These are phyloP conservation scores for Drosophila paulistorum DNA, from an alignment of 1,140 invertebrate genomes.

Conservation along the genomic window DNA sequence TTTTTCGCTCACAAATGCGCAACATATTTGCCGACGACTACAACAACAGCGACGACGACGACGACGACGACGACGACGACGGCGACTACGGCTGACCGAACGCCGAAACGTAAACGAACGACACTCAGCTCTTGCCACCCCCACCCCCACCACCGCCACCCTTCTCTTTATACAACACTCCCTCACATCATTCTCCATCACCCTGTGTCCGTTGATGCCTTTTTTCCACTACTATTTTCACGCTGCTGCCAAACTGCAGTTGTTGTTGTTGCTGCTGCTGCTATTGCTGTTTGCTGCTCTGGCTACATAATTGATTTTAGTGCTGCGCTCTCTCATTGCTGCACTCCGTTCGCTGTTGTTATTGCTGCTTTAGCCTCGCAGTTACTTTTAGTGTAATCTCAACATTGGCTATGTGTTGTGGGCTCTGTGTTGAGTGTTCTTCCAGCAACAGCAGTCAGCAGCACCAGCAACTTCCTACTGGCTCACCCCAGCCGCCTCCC, in stretches of 20 bases:
- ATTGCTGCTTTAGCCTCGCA: constrained; percentile 46
- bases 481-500: background rate
- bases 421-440: constrained; percentile 51
- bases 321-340: constrained; percentile 68
- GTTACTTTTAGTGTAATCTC: constrained; percentile 79
- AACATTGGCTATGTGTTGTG: constrained; percentile 59
- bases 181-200: constrained; percentile 42
- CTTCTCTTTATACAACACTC: too few relatives aligned
- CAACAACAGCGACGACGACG: constrained; percentile 21
- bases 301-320: constrained; percentile 81
- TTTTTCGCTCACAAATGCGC: constrained; percentile 60
- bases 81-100: constrained; percentile 37
- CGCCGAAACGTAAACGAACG: constrained; percentile 37
- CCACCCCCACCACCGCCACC: background rate
- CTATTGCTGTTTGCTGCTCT: constrained; percentile 60
- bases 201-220: constrained; percentile 21
- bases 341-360: constrained; percentile 35
- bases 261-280: constrained; percentile 44
- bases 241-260: constrained; percentile 49
- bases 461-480: constrained; percentile 57
- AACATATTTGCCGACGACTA: constrained; percentile 72
- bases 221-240: constrained; percentile 77
- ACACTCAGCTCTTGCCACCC: constrained; percentile 37
- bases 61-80: constrained; percentile 39
- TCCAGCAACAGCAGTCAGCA: constrained; percentile 41